Evolutionary conservation across 2,113 vertebrate species (phyloP).

Genomic region (Phalacrocorax aristotelis): DNA sequence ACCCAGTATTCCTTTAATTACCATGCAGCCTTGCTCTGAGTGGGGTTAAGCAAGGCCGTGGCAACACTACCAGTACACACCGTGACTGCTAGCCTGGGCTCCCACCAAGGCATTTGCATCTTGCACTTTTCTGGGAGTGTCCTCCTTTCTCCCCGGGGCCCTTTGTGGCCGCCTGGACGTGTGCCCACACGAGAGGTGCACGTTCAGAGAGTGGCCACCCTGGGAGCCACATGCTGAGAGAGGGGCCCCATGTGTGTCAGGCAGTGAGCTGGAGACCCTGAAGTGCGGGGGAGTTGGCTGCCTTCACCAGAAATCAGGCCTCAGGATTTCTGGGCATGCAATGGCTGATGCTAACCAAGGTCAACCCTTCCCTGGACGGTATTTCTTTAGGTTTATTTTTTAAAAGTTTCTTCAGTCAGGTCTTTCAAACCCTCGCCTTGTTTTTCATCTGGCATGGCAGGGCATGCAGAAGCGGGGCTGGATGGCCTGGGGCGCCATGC

Average conservation of each 20-base stretch:
- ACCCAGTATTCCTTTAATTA: background rate
- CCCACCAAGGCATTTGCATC: background rate
- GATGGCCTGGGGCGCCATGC: fast-evolving
- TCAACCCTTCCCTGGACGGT: background rate
- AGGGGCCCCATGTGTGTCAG: fast-evolving
- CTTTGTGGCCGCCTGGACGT: background rate
- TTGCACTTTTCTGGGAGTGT: background rate
- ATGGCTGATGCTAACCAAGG: background rate
- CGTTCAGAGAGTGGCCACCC: background rate
- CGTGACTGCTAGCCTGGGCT: background rate
- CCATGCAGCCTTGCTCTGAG: background rate
- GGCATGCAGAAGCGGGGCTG: too few species aligned
- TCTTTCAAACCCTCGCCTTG: background rate
- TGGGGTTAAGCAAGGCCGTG: background rate
- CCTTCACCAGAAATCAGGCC: background rate
- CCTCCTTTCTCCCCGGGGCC: background rate
- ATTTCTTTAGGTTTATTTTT: background rate
- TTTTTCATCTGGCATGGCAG: background rate
- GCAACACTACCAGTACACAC: background rate
- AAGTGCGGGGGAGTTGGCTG: background rate
- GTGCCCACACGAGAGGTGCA: background rate
- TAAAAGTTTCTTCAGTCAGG: background rate
- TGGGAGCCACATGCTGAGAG: background rate
- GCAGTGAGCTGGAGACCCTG: background rate
- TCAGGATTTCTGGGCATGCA: background rate